These are phyloP conservation scores for Pituophis catenifer DNA, from an alignment of 2,113 vertebrate species.

Conservation along the genomic window DNA sequence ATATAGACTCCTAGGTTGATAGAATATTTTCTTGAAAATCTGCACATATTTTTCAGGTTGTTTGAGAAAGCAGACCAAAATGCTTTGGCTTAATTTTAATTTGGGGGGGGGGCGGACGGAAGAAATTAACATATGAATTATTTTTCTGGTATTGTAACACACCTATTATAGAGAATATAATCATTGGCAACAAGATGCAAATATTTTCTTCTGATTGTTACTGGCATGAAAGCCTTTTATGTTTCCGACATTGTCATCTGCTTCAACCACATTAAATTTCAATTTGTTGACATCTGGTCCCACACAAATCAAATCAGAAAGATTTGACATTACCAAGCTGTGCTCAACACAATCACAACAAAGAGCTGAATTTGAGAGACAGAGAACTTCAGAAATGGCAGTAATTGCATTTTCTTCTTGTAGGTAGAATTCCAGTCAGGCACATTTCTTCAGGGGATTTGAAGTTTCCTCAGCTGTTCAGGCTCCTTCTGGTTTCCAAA, in stretches of 20 bases:
- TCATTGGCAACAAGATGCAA: slow-evolving; percentile 47
- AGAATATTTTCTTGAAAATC: background rate
- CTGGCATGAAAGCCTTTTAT: slow-evolving; percentile 57
- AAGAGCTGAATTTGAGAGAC: slow-evolving; percentile 42
- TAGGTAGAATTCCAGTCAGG: background rate
- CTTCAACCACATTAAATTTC: slow-evolving; percentile 62
- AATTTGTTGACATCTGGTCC: slow-evolving; percentile 67
- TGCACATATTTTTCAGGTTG: background rate
- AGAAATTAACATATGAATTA: slow-evolving; percentile 27
- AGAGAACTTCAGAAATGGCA: slow-evolving; percentile 37
- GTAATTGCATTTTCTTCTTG: background rate
- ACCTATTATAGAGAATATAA: slow-evolving; percentile 31
- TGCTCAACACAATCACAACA: slow-evolving; percentile 34
- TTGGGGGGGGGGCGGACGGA: background rate
- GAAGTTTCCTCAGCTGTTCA: background rate
- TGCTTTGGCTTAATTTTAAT: background rate
- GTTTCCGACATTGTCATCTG: slow-evolving; percentile 62
- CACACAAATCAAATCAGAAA: slow-evolving; percentile 66
- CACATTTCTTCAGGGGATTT: background rate
- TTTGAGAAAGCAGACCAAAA: background rate
- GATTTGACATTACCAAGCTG: slow-evolving; percentile 54
- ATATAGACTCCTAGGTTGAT: background rate
- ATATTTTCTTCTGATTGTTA: slow-evolving; percentile 61
- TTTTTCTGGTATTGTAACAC: slow-evolving; percentile 35
- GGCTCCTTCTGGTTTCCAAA: background rate